These are phyloP conservation scores for Nasonia giraulti DNA, from an alignment of 1,140 invertebrate genomes.

Conservation along the genomic window DNA sequence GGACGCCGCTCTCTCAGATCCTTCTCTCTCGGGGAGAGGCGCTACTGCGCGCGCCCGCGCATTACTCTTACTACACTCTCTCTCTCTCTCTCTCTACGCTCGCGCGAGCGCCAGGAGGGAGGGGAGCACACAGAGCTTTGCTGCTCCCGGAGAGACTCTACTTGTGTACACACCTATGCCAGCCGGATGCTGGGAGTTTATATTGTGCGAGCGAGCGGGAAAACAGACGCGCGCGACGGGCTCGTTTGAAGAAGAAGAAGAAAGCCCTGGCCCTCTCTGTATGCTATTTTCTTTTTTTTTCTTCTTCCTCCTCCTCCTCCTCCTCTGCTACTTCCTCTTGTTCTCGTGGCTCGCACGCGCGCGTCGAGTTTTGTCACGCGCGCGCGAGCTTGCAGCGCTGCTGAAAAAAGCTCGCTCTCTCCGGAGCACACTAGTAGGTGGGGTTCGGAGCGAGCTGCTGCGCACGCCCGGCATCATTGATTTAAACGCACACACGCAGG, in stretches of 20 bases:
- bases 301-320: too few species aligned
- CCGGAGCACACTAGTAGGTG: background rate
- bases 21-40: constrained; percentile 15
- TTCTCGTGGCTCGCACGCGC: background rate
- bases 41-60: constrained; percentile 57
- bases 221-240: background rate
- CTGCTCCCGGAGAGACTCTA: constrained; percentile 5
- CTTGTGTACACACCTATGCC: background rate
- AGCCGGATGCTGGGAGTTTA: background rate
- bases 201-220: constrained; percentile 13
- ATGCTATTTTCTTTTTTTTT: background rate
- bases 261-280: background rate
- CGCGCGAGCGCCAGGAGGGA: background rate
- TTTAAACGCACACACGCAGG: constrained; percentile 62
- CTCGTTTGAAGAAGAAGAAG: constrained; percentile 9
- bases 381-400: too few species aligned
- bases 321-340: background rate
- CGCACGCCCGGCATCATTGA: constrained; percentile 73
- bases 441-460: constrained; percentile 25
- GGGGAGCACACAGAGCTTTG: background rate
- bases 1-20: constrained; percentile 1
- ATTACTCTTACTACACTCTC: constrained; percentile 63
- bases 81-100: background rate
- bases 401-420: background rate
- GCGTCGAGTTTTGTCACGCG: background rate